Percentiles rank a stretch among this genome's conserved stretches.
Evolutionary conservation across 2,888 invertebrate genomes (phyloP).

Genomic region (Megalurothrips usitatus): DNA sequence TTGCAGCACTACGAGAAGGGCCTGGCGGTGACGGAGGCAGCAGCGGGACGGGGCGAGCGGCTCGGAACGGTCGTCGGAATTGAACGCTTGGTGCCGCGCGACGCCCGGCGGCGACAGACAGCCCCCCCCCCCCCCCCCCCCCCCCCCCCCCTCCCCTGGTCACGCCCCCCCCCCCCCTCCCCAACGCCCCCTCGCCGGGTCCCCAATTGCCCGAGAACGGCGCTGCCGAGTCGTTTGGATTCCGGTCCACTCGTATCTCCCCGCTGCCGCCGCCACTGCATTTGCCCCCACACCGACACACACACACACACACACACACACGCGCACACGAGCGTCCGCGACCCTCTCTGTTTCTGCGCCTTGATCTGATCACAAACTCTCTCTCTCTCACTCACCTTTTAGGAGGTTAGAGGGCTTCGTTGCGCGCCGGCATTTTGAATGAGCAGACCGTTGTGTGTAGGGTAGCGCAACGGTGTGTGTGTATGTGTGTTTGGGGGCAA

Average conservation of each 20-base stretch:
- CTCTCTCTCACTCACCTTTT: no score
- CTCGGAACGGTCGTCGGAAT: not conserved
- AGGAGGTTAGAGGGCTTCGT: no score
- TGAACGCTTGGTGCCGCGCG: not conserved
- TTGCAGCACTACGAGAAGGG: no score
- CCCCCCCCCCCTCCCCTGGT: not conserved
- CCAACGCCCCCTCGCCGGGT: not conserved
- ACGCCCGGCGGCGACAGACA: not conserved
- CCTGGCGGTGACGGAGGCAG: no score
- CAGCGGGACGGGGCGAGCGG: no score
- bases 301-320: not conserved
- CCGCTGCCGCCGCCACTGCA: not conserved
- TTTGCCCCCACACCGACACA: not conserved
- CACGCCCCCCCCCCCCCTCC: no score
- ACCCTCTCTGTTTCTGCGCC: no score
- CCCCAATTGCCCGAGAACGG: slow-evolving; percentile 15
- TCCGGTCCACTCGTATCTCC: slow-evolving; percentile 12
- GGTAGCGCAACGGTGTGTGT: no score
- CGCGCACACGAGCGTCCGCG: not conserved
- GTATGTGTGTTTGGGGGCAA: no score
- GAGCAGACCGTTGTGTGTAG: no score
- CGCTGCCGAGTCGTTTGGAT: slow-evolving; percentile 30
- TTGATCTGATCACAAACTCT: no score
- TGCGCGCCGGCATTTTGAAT: no score
- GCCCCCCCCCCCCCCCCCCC: not conserved